Evolutionary conservation across 1,140 invertebrate genomes (phyloP), one percentile per base, ranked within the genome.

Genomic region (Drosophila mauritiana): DNA sequence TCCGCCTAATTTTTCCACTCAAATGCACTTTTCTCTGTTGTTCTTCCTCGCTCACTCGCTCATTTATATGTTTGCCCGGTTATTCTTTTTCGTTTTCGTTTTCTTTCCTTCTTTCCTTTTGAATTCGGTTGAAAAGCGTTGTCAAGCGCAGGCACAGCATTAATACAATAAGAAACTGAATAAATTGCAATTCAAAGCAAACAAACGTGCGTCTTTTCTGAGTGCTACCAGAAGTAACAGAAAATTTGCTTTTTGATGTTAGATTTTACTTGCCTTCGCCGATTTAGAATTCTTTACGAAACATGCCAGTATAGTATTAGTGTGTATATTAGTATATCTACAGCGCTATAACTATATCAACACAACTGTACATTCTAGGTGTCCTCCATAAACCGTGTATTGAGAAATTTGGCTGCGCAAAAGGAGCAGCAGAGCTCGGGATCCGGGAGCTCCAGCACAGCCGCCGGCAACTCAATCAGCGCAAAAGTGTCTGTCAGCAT

Each of bases 331-430:
- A 1, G 27, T 27, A 27, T 7, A 7, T 22, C 6, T 7, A 6
- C 27, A 31, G 27, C 11, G 22, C 45, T n/a, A 43, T n/a, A 43
- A 43, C 13, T 42, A 40, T 17, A 2, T 0, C 15, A 36, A 15
- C 34, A 20, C 20, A 8, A 27, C 6, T 20, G 1, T 45, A 20
- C 45, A 10, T 52, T 62, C 11, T n/a, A 99, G 98, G 98, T 99
- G 42, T 99, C 98, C 7, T 99, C 98, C n/a, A 99, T 99, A 82
- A 99, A 99, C 93, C 96, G 98, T 74, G 98, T 99, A n/a, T 93
- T 99, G 69, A 94, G 98, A 43, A 99, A 99, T 93, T 94, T 99
- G 57, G 97, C 97, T 0, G 96, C 97, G 6, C 97, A 98, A 92
- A 98, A 98, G 80, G 97, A 98, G 86, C 95, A 96, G 78, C 94